Conservation (phyloP, 2,113 vertebrate species). For the Apteryx owenii region DNA sequence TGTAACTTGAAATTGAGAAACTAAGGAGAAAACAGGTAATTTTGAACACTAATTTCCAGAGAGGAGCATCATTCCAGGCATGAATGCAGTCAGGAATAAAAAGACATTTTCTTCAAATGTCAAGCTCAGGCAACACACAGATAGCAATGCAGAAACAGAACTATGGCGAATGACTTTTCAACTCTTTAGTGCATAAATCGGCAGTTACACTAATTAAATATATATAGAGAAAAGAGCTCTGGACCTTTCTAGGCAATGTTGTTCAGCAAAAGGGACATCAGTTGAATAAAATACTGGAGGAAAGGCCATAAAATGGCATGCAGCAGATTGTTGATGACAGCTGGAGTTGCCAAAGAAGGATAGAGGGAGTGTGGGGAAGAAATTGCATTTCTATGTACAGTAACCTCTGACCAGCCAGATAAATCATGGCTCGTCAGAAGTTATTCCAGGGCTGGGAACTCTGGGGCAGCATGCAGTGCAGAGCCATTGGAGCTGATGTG, state of each 20-base stretch:
- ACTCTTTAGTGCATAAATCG: conserved; percentile 9
- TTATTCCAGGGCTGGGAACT: background rate
- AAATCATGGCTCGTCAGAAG: conserved; percentile 59
- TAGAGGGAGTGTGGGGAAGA: conserved; percentile 47
- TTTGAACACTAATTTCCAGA: background rate
- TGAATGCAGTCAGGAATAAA: background rate
- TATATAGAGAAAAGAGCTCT: background rate
- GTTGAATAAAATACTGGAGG: conserved; percentile 19
- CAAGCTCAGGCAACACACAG: background rate
- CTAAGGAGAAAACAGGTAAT: background rate
- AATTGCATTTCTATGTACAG: conserved; percentile 73
- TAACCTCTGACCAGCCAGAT: conserved; percentile 67
- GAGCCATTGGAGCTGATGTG: background rate
- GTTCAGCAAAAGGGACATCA: background rate
- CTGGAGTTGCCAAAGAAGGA: conserved; percentile 63
- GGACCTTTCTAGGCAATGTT: background rate
- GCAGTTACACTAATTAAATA: conserved; percentile 18
- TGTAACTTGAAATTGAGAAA: background rate
- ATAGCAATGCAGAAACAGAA: background rate
- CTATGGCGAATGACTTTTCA: background rate
- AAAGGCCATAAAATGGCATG: conserved; percentile 13
- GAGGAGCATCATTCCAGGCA: background rate
- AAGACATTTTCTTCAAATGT: conserved; percentile 28
- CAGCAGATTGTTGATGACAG: conserved; percentile 55
- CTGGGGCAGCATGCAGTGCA: background rate